Evolutionary conservation across 2,888 invertebrate species (phyloP).

Genomic region (Automeris io): DNA sequence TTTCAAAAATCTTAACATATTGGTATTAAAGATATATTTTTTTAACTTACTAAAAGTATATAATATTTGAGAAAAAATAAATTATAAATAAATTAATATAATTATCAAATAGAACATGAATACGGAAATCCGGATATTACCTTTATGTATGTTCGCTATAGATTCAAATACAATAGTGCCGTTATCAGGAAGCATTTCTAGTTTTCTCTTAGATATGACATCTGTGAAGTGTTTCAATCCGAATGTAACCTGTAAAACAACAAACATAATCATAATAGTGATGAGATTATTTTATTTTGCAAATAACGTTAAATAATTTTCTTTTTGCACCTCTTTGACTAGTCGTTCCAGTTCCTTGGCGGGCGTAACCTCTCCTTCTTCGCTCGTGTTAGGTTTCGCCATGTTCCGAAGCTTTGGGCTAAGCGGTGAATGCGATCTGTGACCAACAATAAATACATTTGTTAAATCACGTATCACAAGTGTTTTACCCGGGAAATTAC

Average conservation of each 20-base stretch:
- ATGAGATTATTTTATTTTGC: background rate
- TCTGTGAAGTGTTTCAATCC: slow-evolving; percentile 92
- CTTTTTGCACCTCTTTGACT: slow-evolving; percentile 77
- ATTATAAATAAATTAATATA: no score
- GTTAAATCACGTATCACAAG: background rate
- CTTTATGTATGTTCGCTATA: slow-evolving; percentile 90
- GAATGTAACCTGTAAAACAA: slow-evolving; percentile 57
- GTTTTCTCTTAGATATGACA: slow-evolving; percentile 93
- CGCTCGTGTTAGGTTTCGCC: slow-evolving; percentile 72
- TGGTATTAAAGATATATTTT: no score
- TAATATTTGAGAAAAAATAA: no score
- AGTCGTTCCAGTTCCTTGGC: slow-evolving; percentile 85
- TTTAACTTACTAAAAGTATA: no score
- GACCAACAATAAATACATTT: slow-evolving; percentile 1
- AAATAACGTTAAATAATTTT: background rate
- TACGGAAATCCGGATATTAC: no score
- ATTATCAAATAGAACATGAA: no score
- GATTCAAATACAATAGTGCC: slow-evolving; percentile 95
- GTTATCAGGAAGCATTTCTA: slow-evolving; percentile 95
- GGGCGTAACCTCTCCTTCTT: slow-evolving; percentile 79
- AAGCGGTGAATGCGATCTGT: slow-evolving; percentile 80
- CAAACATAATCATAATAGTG: slow-evolving; percentile 3
- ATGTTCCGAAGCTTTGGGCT: slow-evolving; percentile 77
- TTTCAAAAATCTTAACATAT: no score
- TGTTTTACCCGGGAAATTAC: background rate